Conservation (phyloP, 2,888 invertebrate species). For the Pyrrhosoma nymphula region DNA sequence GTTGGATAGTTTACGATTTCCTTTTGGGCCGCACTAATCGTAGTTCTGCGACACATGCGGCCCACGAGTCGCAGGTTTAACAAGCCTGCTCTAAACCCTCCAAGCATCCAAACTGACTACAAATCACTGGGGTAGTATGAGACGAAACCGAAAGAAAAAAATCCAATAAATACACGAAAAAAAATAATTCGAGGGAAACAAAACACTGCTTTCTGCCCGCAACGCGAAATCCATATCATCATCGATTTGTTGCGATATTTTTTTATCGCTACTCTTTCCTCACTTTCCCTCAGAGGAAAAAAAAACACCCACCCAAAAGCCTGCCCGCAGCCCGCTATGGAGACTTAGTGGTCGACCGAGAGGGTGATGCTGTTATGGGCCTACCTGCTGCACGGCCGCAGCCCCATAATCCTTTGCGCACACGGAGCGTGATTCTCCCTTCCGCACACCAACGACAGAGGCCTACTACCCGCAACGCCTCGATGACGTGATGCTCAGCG, state of each 20-base stretch:
- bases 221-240: not conserved
- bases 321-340: not conserved
- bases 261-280: not conserved
- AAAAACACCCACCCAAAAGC: not conserved
- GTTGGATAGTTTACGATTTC: too few relatives aligned
- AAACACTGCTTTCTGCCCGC: not conserved
- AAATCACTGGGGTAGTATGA: too few relatives aligned
- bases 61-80: too few relatives aligned
- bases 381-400: not conserved
- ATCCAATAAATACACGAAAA: too few relatives aligned
- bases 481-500: too few relatives aligned
- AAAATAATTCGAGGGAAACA: not conserved
- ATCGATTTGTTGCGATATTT: conserved; percentile 1
- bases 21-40: too few relatives aligned
- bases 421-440: not conserved
- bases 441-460: not conserved
- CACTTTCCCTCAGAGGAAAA: too few relatives aligned
- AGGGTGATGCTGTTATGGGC: not conserved
- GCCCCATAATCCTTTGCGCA: conserved; percentile 22
- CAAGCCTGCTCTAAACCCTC: too few relatives aligned
- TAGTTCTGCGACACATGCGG: too few relatives aligned
- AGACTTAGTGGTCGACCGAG: not conserved
- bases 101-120: too few relatives aligned
- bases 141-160: too few relatives aligned
- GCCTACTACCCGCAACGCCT: too few relatives aligned